phyloP scores from a whole-genome alignment of 2,888 invertebrate species.

The Deilephila porcellus region DNA sequence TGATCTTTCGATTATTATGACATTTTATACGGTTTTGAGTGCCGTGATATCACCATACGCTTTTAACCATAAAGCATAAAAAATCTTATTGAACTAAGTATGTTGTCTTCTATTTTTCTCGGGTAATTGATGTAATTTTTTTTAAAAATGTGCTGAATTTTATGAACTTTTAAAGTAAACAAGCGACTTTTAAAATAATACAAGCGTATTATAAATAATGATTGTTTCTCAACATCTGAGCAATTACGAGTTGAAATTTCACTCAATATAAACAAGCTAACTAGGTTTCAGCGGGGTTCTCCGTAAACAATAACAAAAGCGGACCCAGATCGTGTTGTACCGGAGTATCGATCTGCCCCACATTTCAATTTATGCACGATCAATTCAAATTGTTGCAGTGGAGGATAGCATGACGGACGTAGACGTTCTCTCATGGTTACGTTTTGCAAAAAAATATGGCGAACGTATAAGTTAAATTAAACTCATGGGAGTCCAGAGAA shows the following conservation, averaged over 20 bases:
- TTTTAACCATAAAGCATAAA: no score
- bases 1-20: no score
- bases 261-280: conserved; percentile 59
- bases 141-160: neutral
- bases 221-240: neutral
- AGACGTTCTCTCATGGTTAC: neutral
- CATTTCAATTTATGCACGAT: neutral
- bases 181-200: no score
- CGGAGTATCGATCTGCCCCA: conserved; percentile 5
- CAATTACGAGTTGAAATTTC: conserved; percentile 44
- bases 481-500: no score
- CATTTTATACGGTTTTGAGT: no score
- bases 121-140: no score
- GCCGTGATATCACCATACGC: no score
- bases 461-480: no score
- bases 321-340: conserved; percentile 42
- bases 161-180: neutral
- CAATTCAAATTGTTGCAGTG: neutral
- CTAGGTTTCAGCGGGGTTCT: conserved; percentile 50
- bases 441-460: no score
- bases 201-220: neutral
- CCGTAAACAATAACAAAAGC: conserved; percentile 62
- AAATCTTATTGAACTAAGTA: no score
- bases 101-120: no score
- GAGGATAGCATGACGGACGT: no score